A percentile compares a stretch with the other conserved stretches of the same genome.
phyloP scores from a whole-genome alignment of 1,140 invertebrate species.

The Bombus pyrosoma region DNA sequence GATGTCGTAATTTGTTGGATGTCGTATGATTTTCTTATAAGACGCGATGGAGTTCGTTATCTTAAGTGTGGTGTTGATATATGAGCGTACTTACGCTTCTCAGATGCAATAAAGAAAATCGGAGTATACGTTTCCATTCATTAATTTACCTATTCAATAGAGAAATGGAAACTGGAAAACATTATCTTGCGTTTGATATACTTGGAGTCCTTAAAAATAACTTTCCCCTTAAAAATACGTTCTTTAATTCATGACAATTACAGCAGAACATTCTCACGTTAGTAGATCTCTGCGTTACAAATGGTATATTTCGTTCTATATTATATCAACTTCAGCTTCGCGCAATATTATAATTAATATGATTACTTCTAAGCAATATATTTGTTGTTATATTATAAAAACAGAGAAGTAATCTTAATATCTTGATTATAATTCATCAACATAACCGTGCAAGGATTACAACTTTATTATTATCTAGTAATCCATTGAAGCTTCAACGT shows the following conservation, averaged over 20 bases:
- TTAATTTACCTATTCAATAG: neutral
- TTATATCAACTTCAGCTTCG: no score
- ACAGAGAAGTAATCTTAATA: no score
- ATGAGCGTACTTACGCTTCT: neutral
- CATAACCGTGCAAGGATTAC: neutral
- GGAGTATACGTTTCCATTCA: neutral
- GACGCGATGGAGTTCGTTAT: constrained; percentile 1
- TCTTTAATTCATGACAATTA: neutral
- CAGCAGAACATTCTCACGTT: neutral
- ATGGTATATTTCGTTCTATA: neutral
- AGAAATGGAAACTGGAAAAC: neutral
- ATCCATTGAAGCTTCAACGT: neutral
- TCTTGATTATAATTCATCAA: no score
- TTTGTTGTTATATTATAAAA: no score
- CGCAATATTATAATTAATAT: neutral
- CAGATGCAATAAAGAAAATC: neutral
- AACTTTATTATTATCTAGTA: no score
- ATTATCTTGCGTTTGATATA: neutral
- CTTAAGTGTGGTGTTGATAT: constrained; percentile 1
- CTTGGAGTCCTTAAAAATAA: neutral
- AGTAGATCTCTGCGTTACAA: neutral
- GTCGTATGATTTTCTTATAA: neutral
- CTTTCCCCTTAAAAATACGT: neutral
- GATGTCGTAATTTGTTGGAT: neutral
- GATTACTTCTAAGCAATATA: neutral